A percentile compares a stretch with the other conserved stretches of the same genome.
Evolutionary conservation across 1,140 invertebrate genomes (phyloP).

Genomic region (Cotesia glomerata): DNA sequence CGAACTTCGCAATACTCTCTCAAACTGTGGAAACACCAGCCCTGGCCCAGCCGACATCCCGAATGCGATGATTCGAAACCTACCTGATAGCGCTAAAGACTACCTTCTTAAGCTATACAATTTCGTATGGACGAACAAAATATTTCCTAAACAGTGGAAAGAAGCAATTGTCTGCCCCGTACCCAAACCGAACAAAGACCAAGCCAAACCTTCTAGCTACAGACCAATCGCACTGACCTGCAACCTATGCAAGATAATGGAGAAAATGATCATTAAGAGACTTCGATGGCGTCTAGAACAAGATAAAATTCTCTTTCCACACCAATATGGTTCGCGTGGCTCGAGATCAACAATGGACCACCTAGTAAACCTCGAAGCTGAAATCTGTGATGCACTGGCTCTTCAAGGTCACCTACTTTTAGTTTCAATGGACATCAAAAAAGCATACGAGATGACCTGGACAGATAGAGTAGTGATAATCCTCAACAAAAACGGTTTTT

Average conservation of each 20-base stretch:
- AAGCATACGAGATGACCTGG: too few species aligned
- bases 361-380: too few species aligned
- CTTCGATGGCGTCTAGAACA: constrained; percentile 14
- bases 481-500: not conserved
- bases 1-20: too few species aligned
- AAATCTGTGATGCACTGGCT: too few species aligned
- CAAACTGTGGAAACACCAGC: too few species aligned
- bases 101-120: constrained; percentile 42
- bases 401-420: too few species aligned
- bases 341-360: not conserved
- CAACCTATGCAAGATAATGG: constrained; percentile 17
- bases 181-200: constrained; percentile 45
- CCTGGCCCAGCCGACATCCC: too few species aligned
- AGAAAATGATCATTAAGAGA: constrained; percentile 16
- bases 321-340: constrained; percentile 26
- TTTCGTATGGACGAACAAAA: constrained; percentile 29
- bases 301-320: not conserved
- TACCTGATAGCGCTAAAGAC: constrained; percentile 17
- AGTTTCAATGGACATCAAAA: too few species aligned
- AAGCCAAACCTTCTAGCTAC: constrained; percentile 33
- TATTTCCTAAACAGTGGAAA: constrained; percentile 46
- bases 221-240: constrained; percentile 8
- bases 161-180: constrained; percentile 43
- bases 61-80: not conserved
- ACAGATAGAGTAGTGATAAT: not conserved